Percentiles rank a stretch among this genome's conserved stretches.
Conservation (phyloP, 2,113 vertebrate species). For the Notechis scutatus region DNA sequence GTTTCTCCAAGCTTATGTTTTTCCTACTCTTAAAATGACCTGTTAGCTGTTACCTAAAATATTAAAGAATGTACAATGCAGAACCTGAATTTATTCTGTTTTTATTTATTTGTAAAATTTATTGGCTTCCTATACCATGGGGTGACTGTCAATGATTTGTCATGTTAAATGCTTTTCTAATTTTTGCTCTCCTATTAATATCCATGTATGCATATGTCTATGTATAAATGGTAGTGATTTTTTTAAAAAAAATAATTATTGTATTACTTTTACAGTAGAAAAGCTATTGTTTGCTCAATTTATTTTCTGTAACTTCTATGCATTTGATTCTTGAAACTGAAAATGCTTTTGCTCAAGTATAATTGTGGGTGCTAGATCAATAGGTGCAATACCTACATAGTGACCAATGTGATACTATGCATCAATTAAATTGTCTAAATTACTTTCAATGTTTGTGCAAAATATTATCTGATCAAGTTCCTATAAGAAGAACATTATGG, state of each 20-base stretch:
- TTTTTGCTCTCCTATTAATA: constrained; percentile 19
- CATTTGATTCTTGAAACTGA: background rate
- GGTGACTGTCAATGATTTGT: background rate
- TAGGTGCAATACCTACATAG: background rate
- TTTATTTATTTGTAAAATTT: too few relatives aligned
- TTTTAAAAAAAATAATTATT: background rate
- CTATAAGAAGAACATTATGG: background rate
- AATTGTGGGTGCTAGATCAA: background rate
- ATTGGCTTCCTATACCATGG: too few relatives aligned
- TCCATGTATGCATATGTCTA: background rate
- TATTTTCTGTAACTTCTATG: background rate
- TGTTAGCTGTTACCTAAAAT: background rate
- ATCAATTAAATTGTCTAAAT: background rate
- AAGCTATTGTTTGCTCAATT: constrained; percentile 6
- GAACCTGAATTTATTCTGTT: background rate
- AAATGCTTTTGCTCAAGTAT: background rate
- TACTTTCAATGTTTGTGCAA: background rate
- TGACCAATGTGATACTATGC: background rate
- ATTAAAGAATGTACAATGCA: background rate
- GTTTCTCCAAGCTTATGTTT: background rate
- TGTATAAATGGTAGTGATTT: background rate
- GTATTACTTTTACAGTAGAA: constrained; percentile 1
- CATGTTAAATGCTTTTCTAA: constrained; percentile 8
- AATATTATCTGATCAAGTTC: background rate
- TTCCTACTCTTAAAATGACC: background rate